Evolutionary conservation across 37 sponge, comb jelly and placozoan species (phyloP).

Genomic region (Ianthella basta): DNA sequence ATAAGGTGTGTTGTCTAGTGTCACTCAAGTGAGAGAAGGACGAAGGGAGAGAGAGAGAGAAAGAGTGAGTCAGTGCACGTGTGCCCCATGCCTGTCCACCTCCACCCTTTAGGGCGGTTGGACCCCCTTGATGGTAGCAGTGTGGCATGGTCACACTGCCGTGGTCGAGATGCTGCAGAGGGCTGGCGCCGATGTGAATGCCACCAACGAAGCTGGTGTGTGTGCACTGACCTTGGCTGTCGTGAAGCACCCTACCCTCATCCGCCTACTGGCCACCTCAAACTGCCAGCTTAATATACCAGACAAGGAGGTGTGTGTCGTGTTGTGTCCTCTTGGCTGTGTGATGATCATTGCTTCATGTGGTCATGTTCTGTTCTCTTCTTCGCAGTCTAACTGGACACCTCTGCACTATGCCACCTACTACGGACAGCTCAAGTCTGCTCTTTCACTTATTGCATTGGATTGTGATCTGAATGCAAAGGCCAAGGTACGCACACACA

Average conservation of each 20-base stretch:
- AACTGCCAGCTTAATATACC: constrained; percentile 7
- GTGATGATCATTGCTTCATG: too few relatives aligned
- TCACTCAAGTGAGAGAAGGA: not conserved
- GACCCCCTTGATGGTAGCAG: constrained; percentile 54
- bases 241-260: constrained; percentile 35
- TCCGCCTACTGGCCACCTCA: constrained; percentile 13
- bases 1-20: constrained; percentile 4
- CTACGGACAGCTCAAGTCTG: not conserved
- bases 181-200: constrained; percentile 27
- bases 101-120: constrained; percentile 17
- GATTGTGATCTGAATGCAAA: constrained; percentile 23
- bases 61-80: not conserved
- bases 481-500: not conserved
- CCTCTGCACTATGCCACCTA: constrained; percentile 19
- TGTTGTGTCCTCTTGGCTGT: not conserved
- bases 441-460: not conserved
- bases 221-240: constrained; percentile 36
- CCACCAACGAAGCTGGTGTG: constrained; percentile 35
- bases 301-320: not conserved
- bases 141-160: constrained; percentile 38
- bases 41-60: not conserved
- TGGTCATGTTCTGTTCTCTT: too few relatives aligned
- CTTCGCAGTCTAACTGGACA: constrained; percentile 17
- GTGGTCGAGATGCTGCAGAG: constrained; percentile 31
- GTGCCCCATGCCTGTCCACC: not conserved